A percentile compares a stretch with the other conserved stretches of the same genome.
phyloP scores from a whole-genome alignment of 2,797 vertebrate genomes.

The Hirundo rustica region DNA sequence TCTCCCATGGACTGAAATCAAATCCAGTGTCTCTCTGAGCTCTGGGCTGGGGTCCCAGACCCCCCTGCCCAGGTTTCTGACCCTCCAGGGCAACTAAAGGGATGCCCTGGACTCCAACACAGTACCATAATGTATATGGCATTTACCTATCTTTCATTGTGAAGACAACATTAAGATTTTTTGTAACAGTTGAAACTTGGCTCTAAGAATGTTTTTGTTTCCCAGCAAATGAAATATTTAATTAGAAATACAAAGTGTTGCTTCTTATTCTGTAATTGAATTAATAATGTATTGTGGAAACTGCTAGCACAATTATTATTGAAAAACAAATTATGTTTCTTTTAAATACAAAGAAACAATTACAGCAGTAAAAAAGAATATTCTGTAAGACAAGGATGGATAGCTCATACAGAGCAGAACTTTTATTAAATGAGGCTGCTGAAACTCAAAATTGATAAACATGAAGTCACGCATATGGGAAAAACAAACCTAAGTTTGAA shows the following conservation, averaged over 20 bases:
- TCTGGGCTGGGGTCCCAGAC: too few species aligned
- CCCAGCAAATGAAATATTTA: not conserved
- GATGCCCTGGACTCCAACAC: too few species aligned
- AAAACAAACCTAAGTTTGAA: conserved; percentile 27
- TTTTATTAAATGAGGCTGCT: not conserved
- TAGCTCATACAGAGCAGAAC: not conserved
- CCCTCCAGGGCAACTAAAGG: too few species aligned
- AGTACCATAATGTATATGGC: not conserved
- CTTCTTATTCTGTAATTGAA: conserved; percentile 1
- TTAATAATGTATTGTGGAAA: conserved; percentile 47
- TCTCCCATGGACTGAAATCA: too few species aligned
- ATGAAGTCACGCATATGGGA: conserved; percentile 18
- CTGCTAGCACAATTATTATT: not conserved
- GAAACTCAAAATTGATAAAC: conserved; percentile 32
- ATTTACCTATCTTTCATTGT: not conserved
- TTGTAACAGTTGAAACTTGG: not conserved
- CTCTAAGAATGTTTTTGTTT: not conserved
- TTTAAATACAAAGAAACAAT: conserved; percentile 32
- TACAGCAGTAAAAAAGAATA: conserved; percentile 8
- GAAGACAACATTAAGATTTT: not conserved
- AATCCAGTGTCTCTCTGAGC: too few species aligned
- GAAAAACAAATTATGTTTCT: conserved; percentile 20
- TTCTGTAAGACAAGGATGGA: conserved; percentile 18
- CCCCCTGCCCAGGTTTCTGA: too few species aligned
- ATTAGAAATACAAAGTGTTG: conserved; percentile 1